These are phyloP conservation scores for Ophion slaviceki DNA, from an alignment of 2,888 invertebrate species.

Conservation along the genomic window DNA sequence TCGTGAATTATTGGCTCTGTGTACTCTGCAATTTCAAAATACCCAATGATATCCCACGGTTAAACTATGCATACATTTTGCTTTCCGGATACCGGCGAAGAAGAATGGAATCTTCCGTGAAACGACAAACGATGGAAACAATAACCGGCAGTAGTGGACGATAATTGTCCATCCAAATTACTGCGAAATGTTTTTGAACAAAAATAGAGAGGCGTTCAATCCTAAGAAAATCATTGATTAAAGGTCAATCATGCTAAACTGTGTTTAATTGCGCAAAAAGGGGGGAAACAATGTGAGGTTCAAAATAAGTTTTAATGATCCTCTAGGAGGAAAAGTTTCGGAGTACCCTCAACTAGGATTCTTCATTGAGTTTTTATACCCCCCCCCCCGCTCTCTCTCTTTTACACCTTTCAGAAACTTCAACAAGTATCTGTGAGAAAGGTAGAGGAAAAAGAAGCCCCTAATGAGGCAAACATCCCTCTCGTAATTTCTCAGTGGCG, in stretches of 20 bases:
- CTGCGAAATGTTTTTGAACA: not conserved
- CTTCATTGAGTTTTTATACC: conserved; percentile 18
- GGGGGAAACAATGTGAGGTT: not conserved
- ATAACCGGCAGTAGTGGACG: not conserved
- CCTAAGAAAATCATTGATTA: not conserved
- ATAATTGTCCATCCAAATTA: not conserved
- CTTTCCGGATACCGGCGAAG: not conserved
- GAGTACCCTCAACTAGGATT: not conserved
- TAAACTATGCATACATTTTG: not conserved
- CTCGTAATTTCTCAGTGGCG: conserved; percentile 50
- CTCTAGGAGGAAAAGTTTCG: not conserved
- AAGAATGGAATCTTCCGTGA: not conserved
- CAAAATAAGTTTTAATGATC: conserved; percentile 22
- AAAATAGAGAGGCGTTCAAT: not conserved
- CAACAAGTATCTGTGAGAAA: conserved; percentile 31
- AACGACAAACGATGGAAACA: not conserved
- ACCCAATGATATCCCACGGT: not conserved
- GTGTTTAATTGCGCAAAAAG: not conserved
- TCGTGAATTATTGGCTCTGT: not conserved
- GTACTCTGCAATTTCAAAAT: not conserved
- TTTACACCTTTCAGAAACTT: conserved; percentile 15
- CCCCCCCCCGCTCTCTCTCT: conserved; percentile 14
- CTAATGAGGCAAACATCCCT: conserved; percentile 58
- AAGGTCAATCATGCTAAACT: not conserved
- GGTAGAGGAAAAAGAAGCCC: conserved; percentile 21